phyloP scores from a whole-genome alignment of 2,113 vertebrate genomes.

The Numida meleagris region DNA sequence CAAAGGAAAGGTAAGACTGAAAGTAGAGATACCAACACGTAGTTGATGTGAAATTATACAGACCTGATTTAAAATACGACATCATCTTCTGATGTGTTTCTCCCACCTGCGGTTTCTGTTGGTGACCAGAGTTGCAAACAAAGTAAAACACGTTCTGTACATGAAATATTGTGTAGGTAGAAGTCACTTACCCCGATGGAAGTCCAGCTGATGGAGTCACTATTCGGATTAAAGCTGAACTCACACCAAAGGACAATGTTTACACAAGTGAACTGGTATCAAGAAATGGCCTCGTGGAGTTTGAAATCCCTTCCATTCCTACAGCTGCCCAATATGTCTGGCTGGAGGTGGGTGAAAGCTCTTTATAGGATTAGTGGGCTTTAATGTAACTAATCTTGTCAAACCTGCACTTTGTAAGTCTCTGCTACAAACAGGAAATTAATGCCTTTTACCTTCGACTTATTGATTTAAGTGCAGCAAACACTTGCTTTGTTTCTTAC shows the following conservation, averaged over 20 bases:
- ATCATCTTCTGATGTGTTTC: neutral
- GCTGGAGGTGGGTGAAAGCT: constrained; percentile 88
- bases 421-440: constrained; percentile 18
- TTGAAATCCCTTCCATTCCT: constrained; percentile 94
- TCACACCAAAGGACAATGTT: constrained; percentile 89
- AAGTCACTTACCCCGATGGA: constrained; percentile 90
- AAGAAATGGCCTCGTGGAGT: constrained; percentile 82
- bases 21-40: rapidly evolving
- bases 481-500: neutral
- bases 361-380: constrained; percentile 42
- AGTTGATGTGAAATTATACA: neutral
- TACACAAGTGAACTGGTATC: constrained; percentile 88
- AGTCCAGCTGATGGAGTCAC: constrained; percentile 88
- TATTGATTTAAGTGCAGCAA: neutral
- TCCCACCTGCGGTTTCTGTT: neutral
- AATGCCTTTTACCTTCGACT: constrained; percentile 10
- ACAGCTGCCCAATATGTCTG: constrained; percentile 91
- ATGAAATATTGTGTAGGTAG: constrained; percentile 78
- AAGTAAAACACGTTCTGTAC: neutral
- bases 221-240: constrained; percentile 89
- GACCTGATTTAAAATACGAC: neutral
- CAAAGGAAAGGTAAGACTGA: constrained; percentile 85
- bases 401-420: constrained; percentile 31
- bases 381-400: constrained; percentile 54
- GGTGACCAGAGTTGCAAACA: neutral